Evolutionary conservation across 2,113 vertebrate species (phyloP).

Genomic region (Elgaria multicarinata): DNA sequence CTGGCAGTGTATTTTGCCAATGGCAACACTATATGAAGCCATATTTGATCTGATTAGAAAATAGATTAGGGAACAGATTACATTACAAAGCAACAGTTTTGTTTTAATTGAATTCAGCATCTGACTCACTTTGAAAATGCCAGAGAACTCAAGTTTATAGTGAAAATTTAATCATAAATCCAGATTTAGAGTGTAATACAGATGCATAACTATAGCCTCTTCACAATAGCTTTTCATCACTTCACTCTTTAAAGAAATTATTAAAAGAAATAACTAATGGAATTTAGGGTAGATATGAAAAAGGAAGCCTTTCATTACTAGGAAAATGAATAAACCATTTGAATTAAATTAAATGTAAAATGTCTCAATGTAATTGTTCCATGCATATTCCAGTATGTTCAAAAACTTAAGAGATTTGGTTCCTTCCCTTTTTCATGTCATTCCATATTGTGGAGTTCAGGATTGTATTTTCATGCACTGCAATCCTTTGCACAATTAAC

Average conservation of each 20-base stretch:
- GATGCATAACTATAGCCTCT: neutral
- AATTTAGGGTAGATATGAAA: neutral
- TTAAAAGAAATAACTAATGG: neutral
- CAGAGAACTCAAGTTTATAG: constrained; percentile 1
- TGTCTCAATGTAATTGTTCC: neutral
- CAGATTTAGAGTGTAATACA: neutral
- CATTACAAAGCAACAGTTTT: constrained; percentile 35
- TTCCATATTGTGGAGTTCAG: neutral
- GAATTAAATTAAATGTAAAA: neutral
- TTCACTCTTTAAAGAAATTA: constrained; percentile 26
- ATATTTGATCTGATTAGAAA: constrained; percentile 45
- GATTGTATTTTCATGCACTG: neutral
- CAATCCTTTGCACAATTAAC: neutral
- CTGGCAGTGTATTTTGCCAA: constrained; percentile 2
- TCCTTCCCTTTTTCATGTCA: neutral
- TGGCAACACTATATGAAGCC: constrained; percentile 8
- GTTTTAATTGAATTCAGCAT: constrained; percentile 53
- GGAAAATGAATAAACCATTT: neutral
- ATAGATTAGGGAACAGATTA: constrained; percentile 35
- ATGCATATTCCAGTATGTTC: neutral
- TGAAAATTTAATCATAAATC: neutral
- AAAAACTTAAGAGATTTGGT: neutral
- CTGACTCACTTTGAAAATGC: constrained; percentile 27
- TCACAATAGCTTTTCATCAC: neutral
- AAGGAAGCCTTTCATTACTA: neutral